A percentile compares a stretch with the other conserved stretches of the same genome.
Conservation (phyloP, 2,797 vertebrate genomes). For the Diglossa cyanea region DNA sequence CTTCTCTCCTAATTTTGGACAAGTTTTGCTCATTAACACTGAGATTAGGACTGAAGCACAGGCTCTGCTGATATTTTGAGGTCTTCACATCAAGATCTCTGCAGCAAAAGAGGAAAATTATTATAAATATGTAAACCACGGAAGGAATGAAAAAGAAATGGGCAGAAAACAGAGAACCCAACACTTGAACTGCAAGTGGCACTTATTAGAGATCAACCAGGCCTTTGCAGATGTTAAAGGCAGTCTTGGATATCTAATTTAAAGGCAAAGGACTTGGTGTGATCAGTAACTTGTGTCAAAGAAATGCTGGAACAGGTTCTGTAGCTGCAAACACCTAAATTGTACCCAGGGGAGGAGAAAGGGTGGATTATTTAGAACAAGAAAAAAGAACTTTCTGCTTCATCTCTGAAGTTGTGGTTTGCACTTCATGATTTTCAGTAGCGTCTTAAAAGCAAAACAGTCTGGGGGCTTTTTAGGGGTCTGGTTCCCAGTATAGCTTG, state of each 20-base stretch:
- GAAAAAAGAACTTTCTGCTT: neutral
- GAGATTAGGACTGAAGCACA: neutral
- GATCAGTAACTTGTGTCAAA: neutral
- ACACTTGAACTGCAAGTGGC: neutral
- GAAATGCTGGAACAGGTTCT: neutral
- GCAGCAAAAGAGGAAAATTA: neutral
- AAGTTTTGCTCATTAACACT: neutral
- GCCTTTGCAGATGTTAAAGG: neutral
- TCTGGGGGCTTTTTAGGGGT: neutral
- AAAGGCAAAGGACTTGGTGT: neutral
- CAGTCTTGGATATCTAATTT: neutral
- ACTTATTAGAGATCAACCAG: neutral
- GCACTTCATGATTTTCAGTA: neutral
- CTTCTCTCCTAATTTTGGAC: neutral
- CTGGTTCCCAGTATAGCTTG: neutral
- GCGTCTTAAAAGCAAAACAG: neutral
- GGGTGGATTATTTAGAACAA: neutral
- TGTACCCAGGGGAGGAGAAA: neutral
- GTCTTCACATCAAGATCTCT: slow-evolving; percentile 32
- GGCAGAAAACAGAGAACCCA: neutral
- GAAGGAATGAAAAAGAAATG: neutral
- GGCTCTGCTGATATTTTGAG: neutral
- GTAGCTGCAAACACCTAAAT: neutral
- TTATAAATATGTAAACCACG: rapidly evolving
- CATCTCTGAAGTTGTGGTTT: neutral